Evolutionary conservation across 1,140 invertebrate genomes (phyloP), one percentile per base, ranked within the genome.

Genomic region (Diabrotica undecimpunctata): DNA sequence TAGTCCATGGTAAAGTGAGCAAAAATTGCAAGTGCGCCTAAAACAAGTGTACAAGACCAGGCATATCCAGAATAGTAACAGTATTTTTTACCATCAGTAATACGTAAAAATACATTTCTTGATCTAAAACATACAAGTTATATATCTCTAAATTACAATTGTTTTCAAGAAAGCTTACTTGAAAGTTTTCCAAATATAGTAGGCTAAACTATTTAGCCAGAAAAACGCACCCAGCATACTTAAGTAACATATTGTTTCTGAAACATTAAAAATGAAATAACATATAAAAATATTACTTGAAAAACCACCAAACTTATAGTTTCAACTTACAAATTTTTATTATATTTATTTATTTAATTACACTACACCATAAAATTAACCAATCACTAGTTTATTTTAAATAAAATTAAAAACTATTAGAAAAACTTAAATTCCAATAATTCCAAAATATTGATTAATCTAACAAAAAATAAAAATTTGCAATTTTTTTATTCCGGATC

Each of bases 171-270:
- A 68, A 35, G 77, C 79, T 79, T 81, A 87, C 87, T 83, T 86
- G 70, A 93, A 93, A 0, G 89, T 92, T 76, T 88, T 91, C 91
- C 91, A 93, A 53, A 93, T 89, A 74, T 92, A 93, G 77, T 90
- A 93, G 52, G 90, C 90, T 60, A 92, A 84, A 70, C 89, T 90
- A 70, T 90, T 92, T 0, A 94, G 79, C 91, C 91, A 94, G 70
- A 93, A 92, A 79, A 92, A 93, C 37, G 90, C 88, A 10, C 86
- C 89, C 50, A 93, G 72, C 53, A 92, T 77, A 68, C 88, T 89
- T 14, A 90, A 81, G 70, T 90, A 91, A 60, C 90, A 80, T 59
- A 91, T 83, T 1, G 85, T 85, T 82, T 93, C 91, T 90, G 81
- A 69, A 86, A 86, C 65, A 66, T 69, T 3, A 54, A 54, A 54